These are phyloP conservation scores for Pyralis farinalis DNA, from an alignment of 2,888 invertebrate species.

Conservation along the genomic window DNA sequence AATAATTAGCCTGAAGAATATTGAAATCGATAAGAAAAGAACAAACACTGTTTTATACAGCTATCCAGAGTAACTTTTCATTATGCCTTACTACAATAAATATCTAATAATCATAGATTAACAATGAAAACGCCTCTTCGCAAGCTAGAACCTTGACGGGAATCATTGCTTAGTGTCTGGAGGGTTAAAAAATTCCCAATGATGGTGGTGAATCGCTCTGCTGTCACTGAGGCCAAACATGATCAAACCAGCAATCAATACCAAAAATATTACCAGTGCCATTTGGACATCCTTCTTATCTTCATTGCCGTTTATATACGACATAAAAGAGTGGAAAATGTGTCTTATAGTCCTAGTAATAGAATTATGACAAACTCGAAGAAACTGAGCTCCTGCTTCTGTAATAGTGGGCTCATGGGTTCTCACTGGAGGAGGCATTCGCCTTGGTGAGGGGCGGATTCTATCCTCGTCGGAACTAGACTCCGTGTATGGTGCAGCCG, in stretches of 20 bases:
- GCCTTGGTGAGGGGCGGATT: constrained; percentile 60
- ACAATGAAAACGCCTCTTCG: background rate
- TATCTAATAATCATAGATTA: background rate
- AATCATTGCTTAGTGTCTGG: constrained; percentile 81
- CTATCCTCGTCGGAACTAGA: constrained; percentile 76
- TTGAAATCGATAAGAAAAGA: no score
- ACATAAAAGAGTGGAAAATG: constrained; percentile 84
- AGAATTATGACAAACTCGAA: constrained; percentile 85
- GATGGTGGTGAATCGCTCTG: constrained; percentile 88
- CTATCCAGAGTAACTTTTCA: background rate
- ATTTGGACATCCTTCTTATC: constrained; percentile 88
- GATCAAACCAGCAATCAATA: constrained; percentile 88
- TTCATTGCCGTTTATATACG: constrained; percentile 82
- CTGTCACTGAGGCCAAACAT: constrained; percentile 87
- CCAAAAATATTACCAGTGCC: constrained; percentile 88
- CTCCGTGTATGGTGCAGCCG: constrained; percentile 59
- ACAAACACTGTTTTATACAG: no score
- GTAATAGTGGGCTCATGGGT: constrained; percentile 84
- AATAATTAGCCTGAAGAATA: no score
- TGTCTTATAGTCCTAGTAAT: constrained; percentile 84
- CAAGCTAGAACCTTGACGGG: background rate
- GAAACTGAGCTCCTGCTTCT: constrained; percentile 86
- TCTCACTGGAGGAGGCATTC: constrained; percentile 56
- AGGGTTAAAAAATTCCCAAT: constrained; percentile 94
- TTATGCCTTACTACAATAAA: background rate